phyloP scores from a whole-genome alignment of 1,140 invertebrate genomes.

The Brachionus koreanus region DNA sequence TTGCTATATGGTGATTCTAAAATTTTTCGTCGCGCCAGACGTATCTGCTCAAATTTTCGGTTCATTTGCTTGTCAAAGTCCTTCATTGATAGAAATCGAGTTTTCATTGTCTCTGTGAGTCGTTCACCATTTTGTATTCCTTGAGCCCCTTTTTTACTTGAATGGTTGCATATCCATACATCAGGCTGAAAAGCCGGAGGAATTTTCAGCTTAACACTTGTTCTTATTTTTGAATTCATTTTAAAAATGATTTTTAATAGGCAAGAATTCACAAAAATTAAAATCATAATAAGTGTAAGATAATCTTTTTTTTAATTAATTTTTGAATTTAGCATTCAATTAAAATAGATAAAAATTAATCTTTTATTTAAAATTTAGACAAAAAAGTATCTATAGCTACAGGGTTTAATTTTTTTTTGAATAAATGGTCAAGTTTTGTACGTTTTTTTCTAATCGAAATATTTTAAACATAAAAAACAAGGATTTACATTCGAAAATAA shows the following conservation, averaged over 20 bases:
- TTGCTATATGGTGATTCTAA: background rate
- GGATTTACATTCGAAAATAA: conserved; percentile 7
- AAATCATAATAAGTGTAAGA: background rate
- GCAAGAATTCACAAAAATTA: background rate
- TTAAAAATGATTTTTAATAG: background rate
- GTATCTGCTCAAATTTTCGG: background rate
- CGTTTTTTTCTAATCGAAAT: background rate
- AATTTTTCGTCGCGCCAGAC: background rate
- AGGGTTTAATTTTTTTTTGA: background rate
- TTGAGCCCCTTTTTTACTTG: background rate
- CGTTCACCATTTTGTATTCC: background rate
- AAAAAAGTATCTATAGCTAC: background rate
- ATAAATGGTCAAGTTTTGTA: background rate
- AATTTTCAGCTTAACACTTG: background rate
- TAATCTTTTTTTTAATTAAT: background rate
- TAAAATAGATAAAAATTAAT: background rate
- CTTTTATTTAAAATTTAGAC: background rate
- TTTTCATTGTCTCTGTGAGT: background rate
- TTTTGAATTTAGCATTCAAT: background rate
- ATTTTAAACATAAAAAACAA: background rate
- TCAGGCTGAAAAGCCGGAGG: conserved; percentile 15
- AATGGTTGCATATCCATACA: conserved; percentile 21
- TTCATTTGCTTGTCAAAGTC: conserved; percentile 19
- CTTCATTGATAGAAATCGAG: background rate
- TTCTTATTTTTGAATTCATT: background rate